A percentile compares a stretch with the other conserved stretches of the same genome.
phyloP scores from a whole-genome alignment of 2,113 vertebrate species.

The Notothenia coriiceps region DNA sequence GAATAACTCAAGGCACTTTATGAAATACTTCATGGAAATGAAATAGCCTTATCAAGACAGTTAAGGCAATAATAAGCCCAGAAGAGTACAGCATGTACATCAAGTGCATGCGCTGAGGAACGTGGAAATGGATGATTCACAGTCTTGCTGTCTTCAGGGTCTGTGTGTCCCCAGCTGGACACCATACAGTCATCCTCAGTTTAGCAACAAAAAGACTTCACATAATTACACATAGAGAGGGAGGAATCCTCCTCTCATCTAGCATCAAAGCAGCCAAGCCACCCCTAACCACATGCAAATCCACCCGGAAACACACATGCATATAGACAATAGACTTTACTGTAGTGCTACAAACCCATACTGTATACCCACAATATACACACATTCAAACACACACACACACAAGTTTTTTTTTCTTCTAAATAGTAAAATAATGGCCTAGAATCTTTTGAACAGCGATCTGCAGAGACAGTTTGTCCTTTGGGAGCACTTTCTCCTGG shows the following conservation, averaged over 20 bases:
- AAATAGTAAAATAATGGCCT: constrained; percentile 64
- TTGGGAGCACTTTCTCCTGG: constrained; percentile 73
- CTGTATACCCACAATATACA: not conserved
- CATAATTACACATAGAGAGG: constrained; percentile 60
- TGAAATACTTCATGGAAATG: constrained; percentile 54
- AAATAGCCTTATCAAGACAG: constrained; percentile 51
- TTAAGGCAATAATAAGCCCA: constrained; percentile 58
- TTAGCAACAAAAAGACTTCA: constrained; percentile 57
- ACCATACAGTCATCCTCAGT: constrained; percentile 51
- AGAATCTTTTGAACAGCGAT: constrained; percentile 60
- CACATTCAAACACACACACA: constrained; percentile 40
- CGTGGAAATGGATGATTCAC: constrained; percentile 61
- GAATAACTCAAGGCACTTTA: constrained; percentile 49
- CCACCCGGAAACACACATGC: constrained; percentile 32
- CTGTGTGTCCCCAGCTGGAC: constrained; percentile 61
- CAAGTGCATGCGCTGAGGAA: constrained; percentile 48
- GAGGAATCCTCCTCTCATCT: constrained; percentile 53
- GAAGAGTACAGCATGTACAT: constrained; percentile 54
- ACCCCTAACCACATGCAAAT: constrained; percentile 50
- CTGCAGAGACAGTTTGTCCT: constrained; percentile 59
- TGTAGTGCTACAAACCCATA: constrained; percentile 22
- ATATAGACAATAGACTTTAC: constrained; percentile 28
- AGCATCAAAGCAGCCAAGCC: constrained; percentile 54
- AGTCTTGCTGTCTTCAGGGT: constrained; percentile 61
- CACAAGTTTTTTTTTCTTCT: constrained; percentile 19